A percentile compares a stretch with the other conserved stretches of the same genome.
These are phyloP conservation scores for Pogonophryne albipinna DNA, from an alignment of 2,797 vertebrate genomes.

Conservation along the genomic window DNA sequence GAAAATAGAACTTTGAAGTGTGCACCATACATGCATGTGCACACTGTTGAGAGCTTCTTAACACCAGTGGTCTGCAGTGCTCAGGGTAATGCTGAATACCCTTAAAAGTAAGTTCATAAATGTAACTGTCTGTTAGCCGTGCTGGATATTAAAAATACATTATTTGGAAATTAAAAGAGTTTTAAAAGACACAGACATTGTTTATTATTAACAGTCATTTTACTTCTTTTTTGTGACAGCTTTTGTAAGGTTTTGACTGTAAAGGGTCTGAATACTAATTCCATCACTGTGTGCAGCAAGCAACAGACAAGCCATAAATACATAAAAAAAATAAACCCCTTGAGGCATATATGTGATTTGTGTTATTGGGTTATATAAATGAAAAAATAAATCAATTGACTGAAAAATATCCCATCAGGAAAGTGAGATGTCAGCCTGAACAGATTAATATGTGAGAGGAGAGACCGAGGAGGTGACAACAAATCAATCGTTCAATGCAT, in stretches of 20 bases:
- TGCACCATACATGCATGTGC: not conserved
- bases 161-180: not conserved
- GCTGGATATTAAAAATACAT: not conserved
- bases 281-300: no score
- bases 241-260: no score
- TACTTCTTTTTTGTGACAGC: not conserved
- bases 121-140: not conserved
- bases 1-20: not conserved
- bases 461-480: not conserved
- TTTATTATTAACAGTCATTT: not conserved
- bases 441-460: not conserved
- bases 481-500: not conserved
- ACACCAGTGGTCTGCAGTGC: not conserved
- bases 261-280: no score
- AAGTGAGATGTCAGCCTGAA: not conserved
- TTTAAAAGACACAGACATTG: not conserved
- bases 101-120: not conserved
- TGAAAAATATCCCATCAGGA: not conserved
- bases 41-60: rapidly evolving
- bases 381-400: not conserved
- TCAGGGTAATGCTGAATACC: not conserved
- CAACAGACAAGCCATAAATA: not conserved
- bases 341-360: not conserved
- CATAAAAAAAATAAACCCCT: not conserved
- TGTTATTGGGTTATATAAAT: not conserved